Percentiles rank a stretch among this genome's conserved stretches.
phyloP scores from a whole-genome alignment of 2,797 vertebrate species.

The Arnoldichthys spilopterus region DNA sequence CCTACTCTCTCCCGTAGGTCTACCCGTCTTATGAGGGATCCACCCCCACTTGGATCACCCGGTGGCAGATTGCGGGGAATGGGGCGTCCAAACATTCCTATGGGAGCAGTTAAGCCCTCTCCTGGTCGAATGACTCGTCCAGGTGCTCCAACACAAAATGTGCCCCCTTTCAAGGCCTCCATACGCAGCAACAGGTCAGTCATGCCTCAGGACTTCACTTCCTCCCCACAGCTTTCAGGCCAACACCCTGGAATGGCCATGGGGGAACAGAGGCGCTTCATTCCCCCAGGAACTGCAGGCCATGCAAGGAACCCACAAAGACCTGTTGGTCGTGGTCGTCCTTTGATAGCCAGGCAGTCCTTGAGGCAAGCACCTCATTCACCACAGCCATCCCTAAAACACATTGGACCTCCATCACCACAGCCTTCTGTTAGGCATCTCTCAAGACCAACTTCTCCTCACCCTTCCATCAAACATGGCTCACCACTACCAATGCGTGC shows the following conservation, averaged over 20 bases:
- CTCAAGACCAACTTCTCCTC: conserved; percentile 59
- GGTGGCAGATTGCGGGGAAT: conserved; percentile 59
- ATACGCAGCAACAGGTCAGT: conserved; percentile 74
- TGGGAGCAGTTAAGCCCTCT: conserved; percentile 79
- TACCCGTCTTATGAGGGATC: conserved; percentile 73
- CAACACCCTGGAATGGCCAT: conserved; percentile 52
- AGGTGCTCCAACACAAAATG: conserved; percentile 79
- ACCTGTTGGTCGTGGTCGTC: conserved; percentile 76
- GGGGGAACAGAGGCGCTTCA: conserved; percentile 68
- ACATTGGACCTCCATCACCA: conserved; percentile 68
- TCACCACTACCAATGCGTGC: conserved; percentile 65
- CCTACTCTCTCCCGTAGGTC: conserved; percentile 79
- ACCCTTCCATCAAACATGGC: conserved; percentile 65
- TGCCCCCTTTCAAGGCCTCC: conserved; percentile 76
- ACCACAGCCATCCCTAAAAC: conserved; percentile 68
- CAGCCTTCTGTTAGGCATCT: conserved; percentile 75
- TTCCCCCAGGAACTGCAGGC: conserved; percentile 48
- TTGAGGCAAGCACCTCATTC: conserved; percentile 64
- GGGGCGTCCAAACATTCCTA: conserved; percentile 73
- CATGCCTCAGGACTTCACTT: conserved; percentile 49
- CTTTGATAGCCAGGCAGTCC: conserved; percentile 70
- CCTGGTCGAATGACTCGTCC: conserved; percentile 75
- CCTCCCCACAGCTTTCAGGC: conserved; percentile 57
- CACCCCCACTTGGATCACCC: conserved; percentile 67
- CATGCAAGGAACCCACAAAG: conserved; percentile 52